Evolutionary conservation across 2,113 vertebrate species (phyloP), one percentile per base, ranked within the genome.

Genomic region (Bos javanicus): DNA sequence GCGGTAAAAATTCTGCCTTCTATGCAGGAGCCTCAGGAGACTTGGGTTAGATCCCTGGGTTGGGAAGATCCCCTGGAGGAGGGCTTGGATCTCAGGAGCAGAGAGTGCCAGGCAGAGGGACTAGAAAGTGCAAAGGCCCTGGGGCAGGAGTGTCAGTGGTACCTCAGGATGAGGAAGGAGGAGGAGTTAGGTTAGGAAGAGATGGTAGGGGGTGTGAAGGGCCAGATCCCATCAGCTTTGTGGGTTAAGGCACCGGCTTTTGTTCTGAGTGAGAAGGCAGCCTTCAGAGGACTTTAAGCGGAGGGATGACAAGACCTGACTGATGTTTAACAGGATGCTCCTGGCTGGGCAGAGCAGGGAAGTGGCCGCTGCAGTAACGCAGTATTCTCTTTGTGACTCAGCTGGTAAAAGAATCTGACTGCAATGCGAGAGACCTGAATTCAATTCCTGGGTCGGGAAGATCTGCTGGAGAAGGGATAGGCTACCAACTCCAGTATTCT

Each of bases 191-290:
- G 11, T 60, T 33, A 48, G 74, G 46, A 13, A 17, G 74, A 67
- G 14, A 1, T 6, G 10, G 11, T 1, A 13, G 43, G 2, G 90
- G n/a, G 5, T 6, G 7, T 39, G 74, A 57, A 4, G 43, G 59
- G 43, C 26, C 26, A 43, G 80, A 21, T 48, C 33, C 13, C 28
- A 25, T 11, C 46, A 30, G 11, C 10, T 62, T 33, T 23, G 84
- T 7, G 21, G 50, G 54, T 9, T 52, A 85, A 30, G 85, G 43
- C 3, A 0, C 3, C 0, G 7, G 17, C 26, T 85, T 25, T 52
- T 56, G 4, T 15, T 82, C 16, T 30, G 11, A 93, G n/a, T 23
- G 76, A 88, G 85, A 25, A 5, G 71, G 28, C 12, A 56, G 46
- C 30, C 30, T 48, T 43, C 46, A 46, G 64, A 76, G 16, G 67